These are phyloP conservation scores for Poecilia latipinna DNA, from an alignment of 2,113 vertebrate species.

Conservation along the genomic window DNA sequence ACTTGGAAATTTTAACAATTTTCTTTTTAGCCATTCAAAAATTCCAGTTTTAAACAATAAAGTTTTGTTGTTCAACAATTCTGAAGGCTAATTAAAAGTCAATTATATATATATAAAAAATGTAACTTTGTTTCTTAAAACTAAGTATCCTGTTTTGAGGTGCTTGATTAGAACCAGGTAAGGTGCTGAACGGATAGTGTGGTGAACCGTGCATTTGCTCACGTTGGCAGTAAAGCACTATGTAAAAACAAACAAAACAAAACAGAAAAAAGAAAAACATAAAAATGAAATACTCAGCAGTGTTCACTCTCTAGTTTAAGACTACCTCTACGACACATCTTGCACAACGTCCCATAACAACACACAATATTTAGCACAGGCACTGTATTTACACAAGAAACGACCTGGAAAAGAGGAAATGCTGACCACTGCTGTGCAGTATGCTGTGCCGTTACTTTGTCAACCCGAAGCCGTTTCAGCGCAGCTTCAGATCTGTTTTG, in stretches of 20 bases:
- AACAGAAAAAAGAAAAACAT: slow-evolving; percentile 5
- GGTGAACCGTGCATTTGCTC: slow-evolving; percentile 46
- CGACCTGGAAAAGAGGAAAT: slow-evolving; percentile 45
- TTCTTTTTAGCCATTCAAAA: not conserved
- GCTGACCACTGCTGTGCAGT: slow-evolving; percentile 64
- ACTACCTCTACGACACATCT: slow-evolving; percentile 78
- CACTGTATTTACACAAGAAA: slow-evolving; percentile 72
- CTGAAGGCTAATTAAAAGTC: not conserved
- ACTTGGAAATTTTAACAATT: no score
- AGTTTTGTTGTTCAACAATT: not conserved
- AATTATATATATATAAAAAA: not conserved
- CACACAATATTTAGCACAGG: slow-evolving; percentile 76
- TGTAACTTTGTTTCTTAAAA: not conserved
- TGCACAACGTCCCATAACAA: slow-evolving; percentile 79
- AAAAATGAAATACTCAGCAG: slow-evolving; percentile 59
- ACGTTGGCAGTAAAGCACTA: slow-evolving; percentile 64
- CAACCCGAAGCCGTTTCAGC: slow-evolving; percentile 56
- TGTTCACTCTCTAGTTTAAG: slow-evolving; percentile 75
- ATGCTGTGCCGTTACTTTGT: slow-evolving; percentile 72
- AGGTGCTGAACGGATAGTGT: slow-evolving; percentile 37
- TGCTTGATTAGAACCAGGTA: slow-evolving; percentile 47
- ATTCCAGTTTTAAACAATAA: not conserved
- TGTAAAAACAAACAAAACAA: slow-evolving; percentile 10
- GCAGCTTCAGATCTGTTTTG: slow-evolving; percentile 53
- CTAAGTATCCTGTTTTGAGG: slow-evolving; percentile 46